These are phyloP conservation scores for Danio jaintianensis DNA, from an alignment of 2,797 vertebrate species.

Conservation along the genomic window DNA sequence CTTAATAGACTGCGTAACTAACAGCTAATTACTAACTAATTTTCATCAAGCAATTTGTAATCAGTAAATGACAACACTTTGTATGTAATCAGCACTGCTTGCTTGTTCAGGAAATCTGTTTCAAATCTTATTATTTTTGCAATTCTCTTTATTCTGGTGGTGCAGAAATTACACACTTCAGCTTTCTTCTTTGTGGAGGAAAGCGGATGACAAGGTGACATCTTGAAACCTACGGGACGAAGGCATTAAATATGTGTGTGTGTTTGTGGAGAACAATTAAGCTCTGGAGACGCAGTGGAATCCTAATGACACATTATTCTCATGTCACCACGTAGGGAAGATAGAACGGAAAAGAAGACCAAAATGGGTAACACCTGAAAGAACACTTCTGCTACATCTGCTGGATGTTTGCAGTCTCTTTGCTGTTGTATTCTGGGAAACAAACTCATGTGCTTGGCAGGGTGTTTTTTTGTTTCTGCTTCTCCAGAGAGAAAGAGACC, in stretches of 20 bases:
- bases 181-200: background rate
- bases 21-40: too few relatives aligned
- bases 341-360: background rate
- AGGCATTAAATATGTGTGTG: background rate
- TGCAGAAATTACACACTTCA: background rate
- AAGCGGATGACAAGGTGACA: background rate
- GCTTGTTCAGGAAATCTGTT: background rate
- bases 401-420: background rate
- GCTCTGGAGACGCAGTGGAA: slow-evolving; percentile 3
- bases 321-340: background rate
- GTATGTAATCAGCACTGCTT: background rate
- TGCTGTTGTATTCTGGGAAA: slow-evolving; percentile 13
- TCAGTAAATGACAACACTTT: too few relatives aligned
- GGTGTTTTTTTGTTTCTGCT: background rate
- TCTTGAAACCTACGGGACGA: slow-evolving; percentile 2
- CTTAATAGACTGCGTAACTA: too few relatives aligned
- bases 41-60: too few relatives aligned
- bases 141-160: slow-evolving; percentile 1
- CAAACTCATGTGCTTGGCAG: slow-evolving; percentile 10
- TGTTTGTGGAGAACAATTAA: background rate
- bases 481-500: slow-evolving; percentile 9
- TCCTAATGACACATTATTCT: background rate
- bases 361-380: background rate
- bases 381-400: background rate
- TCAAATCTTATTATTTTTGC: background rate